Percentiles rank a stretch among this genome's conserved stretches.
phyloP scores from a whole-genome alignment of 2,888 invertebrate genomes.

The Ectropis crepuscularia region DNA sequence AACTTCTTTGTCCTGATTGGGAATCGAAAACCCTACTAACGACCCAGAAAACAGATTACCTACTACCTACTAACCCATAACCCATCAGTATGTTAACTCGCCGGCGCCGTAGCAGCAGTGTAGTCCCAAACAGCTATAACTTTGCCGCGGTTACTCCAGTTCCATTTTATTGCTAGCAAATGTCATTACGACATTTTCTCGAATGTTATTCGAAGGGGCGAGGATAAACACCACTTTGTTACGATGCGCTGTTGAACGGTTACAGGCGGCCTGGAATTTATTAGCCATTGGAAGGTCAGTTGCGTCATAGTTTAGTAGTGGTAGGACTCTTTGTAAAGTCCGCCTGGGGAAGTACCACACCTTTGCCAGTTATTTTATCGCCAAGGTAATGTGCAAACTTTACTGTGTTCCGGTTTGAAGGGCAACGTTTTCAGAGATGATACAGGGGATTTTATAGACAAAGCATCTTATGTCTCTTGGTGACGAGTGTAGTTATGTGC shows the following conservation, averaged over 20 bases:
- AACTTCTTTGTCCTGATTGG: slow-evolving; percentile 1
- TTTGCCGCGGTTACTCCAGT: slow-evolving; percentile 45
- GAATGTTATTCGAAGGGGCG: slow-evolving; percentile 35
- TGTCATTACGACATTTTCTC: slow-evolving; percentile 55
- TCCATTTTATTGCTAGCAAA: slow-evolving; percentile 52
- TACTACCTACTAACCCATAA: background rate
- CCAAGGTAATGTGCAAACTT: too few relatives aligned
- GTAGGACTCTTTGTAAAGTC: background rate
- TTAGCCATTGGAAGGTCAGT: slow-evolving; percentile 7
- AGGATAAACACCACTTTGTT: slow-evolving; percentile 26
- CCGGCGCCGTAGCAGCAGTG: background rate
- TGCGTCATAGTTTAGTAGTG: background rate
- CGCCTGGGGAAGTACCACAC: too few relatives aligned
- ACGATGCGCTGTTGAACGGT: slow-evolving; percentile 13
- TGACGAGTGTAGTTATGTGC: too few relatives aligned
- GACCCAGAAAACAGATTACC: too few relatives aligned
- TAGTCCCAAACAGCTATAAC: slow-evolving; percentile 40
- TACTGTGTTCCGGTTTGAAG: too few relatives aligned
- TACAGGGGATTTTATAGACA: too few relatives aligned
- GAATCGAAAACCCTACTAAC: slow-evolving; percentile 33
- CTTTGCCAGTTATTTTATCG: too few relatives aligned
- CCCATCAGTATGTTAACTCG: background rate
- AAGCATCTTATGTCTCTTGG: too few relatives aligned
- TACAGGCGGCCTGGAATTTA: slow-evolving; percentile 12
- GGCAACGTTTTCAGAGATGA: too few relatives aligned